Conservation (phyloP, 2,888 invertebrate species). For the Ennomos quercinarius region DNA sequence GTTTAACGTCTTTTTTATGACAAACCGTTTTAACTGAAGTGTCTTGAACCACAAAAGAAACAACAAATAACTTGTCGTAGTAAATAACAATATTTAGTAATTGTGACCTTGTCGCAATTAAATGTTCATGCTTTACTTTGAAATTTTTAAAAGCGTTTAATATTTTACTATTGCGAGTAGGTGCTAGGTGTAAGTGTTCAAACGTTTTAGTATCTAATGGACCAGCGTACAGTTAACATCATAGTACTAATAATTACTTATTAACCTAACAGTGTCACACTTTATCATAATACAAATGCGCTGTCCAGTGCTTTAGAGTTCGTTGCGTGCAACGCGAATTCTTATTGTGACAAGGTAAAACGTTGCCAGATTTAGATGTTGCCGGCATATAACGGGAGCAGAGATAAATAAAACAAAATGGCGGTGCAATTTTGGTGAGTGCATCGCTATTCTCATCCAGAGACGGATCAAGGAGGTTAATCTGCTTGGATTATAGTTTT, state of each 20-base stretch:
- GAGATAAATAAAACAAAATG: slow-evolving; percentile 49
- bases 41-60: neutral
- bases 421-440: slow-evolving; percentile 48
- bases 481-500: neutral
- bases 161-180: too few species aligned
- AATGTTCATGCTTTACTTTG: neutral
- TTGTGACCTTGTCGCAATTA: neutral
- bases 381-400: slow-evolving; percentile 37
- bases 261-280: too few species aligned
- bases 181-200: too few species aligned
- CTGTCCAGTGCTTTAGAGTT: too few species aligned
- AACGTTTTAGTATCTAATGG: too few species aligned
- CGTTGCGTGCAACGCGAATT: neutral
- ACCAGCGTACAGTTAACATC: too few species aligned
- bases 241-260: too few species aligned
- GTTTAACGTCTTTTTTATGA: neutral
- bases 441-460: slow-evolving; percentile 38
- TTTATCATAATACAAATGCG: too few species aligned
- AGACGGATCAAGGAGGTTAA: slow-evolving; percentile 18
- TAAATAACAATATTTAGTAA: too few species aligned
- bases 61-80: neutral
- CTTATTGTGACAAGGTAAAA: slow-evolving; percentile 1
- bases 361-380: slow-evolving; percentile 1
- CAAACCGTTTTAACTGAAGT: slow-evolving; percentile 1
- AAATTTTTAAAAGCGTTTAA: neutral